Evolutionary conservation across 2,113 vertebrate species (phyloP).

Genomic region (Lamprotornis superbus): DNA sequence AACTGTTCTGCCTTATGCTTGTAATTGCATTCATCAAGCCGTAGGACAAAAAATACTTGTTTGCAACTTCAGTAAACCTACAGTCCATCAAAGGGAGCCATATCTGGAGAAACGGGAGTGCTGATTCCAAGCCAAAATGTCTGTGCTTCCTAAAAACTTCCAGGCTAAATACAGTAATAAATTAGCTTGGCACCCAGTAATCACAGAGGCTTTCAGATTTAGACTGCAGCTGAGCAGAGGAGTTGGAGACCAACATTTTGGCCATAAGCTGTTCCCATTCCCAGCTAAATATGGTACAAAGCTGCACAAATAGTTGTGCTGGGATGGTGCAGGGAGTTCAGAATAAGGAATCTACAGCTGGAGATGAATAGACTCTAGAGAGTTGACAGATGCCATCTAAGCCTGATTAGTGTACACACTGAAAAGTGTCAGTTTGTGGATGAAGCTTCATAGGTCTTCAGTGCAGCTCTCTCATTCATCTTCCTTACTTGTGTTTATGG

Average conservation of each 20-base stretch:
- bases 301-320: not conserved
- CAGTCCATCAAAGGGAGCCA: accelerated
- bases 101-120: not conserved
- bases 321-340: not conserved
- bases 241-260: not conserved
- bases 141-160: not conserved
- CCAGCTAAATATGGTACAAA: not conserved
- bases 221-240: not conserved
- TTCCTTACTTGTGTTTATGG: not conserved
- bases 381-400: not conserved
- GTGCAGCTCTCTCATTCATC: not conserved
- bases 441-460: not conserved
- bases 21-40: not conserved
- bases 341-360: not conserved
- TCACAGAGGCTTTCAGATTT: not conserved
- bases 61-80: not conserved
- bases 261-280: not conserved
- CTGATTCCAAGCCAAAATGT: not conserved
- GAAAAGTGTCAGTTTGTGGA: not conserved
- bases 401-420: not conserved
- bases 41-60: not conserved
- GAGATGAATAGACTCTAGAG: not conserved
- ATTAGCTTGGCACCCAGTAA: not conserved
- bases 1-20: not conserved
- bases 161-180: not conserved